These are phyloP conservation scores for Cylloceria caligata DNA, from an alignment of 2,888 invertebrate species.

Conservation along the genomic window DNA sequence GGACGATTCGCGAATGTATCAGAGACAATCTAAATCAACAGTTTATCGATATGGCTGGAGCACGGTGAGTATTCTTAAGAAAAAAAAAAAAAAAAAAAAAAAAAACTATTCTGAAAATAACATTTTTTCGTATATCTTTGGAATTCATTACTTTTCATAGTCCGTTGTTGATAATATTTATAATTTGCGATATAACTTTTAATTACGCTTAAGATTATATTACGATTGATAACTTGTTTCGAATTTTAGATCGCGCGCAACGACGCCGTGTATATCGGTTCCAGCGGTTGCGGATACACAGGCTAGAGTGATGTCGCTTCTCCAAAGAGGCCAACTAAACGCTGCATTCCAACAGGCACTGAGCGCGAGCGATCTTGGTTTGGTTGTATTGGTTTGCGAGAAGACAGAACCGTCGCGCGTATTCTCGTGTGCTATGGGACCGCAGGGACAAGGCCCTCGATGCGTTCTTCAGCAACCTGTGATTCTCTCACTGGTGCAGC, in stretches of 20 bases:
- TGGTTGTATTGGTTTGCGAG: conserved; percentile 95
- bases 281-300: conserved; percentile 80
- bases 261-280: conserved; percentile 90
- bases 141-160: not conserved
- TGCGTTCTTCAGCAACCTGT: conserved; percentile 95
- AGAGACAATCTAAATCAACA: conserved; percentile 82
- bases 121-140: not conserved
- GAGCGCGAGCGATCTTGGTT: conserved; percentile 93
- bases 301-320: conserved; percentile 79
- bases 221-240: conserved; percentile 65
- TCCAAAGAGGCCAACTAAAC: conserved; percentile 90
- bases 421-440: conserved; percentile 86
- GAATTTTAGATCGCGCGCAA: conserved; percentile 90
- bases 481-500: conserved; percentile 96
- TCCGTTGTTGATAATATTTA: not conserved
- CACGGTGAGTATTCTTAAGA: conserved; percentile 75
- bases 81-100: no score
- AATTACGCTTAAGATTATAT: not conserved
- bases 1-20: conserved; percentile 81
- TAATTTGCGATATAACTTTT: not conserved
- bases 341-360: conserved; percentile 96
- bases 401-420: conserved; percentile 92
- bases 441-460: conserved; percentile 86
- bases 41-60: conserved; percentile 80
- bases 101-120: no score